phyloP scores from a whole-genome alignment of 1,140 invertebrate genomes.

The Hypothenemus hampei region DNA sequence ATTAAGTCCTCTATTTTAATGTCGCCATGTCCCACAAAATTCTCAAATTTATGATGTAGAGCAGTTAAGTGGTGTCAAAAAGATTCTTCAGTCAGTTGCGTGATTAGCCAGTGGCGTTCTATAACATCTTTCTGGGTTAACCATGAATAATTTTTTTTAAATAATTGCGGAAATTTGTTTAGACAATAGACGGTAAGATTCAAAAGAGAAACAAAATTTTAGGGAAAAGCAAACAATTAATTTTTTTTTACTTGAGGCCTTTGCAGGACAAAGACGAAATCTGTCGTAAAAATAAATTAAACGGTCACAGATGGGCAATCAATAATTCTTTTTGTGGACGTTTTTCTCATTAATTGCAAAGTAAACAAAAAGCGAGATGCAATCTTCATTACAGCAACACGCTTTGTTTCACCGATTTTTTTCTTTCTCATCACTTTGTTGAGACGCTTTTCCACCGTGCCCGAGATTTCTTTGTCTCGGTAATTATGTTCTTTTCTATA shows the following conservation, averaged over 20 bases:
- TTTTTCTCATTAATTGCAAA: conserved; percentile 11
- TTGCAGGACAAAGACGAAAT: background rate
- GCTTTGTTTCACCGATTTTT: conserved; percentile 1
- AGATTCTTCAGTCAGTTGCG: background rate
- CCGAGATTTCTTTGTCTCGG: conserved; percentile 2
- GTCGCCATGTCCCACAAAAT: conserved; percentile 1
- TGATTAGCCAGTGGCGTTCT: background rate
- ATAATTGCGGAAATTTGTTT: too few species aligned
- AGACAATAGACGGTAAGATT: too few species aligned
- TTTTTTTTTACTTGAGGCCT: background rate
- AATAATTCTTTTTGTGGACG: conserved; percentile 10
- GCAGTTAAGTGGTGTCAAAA: conserved; percentile 17
- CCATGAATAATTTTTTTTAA: too few species aligned
- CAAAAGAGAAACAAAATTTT: too few species aligned
- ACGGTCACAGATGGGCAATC: conserved; percentile 11
- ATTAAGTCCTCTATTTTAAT: conserved; percentile 17
- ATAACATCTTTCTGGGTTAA: too few species aligned
- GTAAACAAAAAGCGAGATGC: conserved; percentile 9
- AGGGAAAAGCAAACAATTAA: conserved; percentile 3
- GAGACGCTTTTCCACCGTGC: background rate
- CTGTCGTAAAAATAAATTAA: conserved; percentile 5
- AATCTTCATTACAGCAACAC: conserved; percentile 7
- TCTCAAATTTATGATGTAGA: conserved; percentile 8
- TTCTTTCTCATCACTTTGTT: background rate
- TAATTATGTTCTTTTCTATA: conserved; percentile 5